phyloP scores from a whole-genome alignment of 2,797 vertebrate species.

The Phrynocephalus vlangalii region DNA sequence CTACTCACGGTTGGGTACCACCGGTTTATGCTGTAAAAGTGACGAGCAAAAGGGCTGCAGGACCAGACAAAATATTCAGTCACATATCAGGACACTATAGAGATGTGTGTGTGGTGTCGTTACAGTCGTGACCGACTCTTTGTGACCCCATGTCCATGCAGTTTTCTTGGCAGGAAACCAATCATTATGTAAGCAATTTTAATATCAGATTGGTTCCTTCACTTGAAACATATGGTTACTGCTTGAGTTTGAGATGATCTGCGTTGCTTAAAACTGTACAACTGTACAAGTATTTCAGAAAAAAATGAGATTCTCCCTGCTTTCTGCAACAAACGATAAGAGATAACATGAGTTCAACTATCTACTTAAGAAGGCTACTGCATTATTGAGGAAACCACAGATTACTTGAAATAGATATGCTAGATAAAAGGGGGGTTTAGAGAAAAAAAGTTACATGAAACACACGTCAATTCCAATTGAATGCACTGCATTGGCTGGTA shows the following conservation, averaged over 20 bases:
- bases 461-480: background rate
- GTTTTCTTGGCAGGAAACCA: too few relatives aligned
- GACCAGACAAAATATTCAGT: background rate
- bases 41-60: background rate
- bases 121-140: too few relatives aligned
- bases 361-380: slow-evolving; percentile 18
- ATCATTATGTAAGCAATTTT: background rate
- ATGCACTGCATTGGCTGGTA: background rate
- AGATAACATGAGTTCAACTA: background rate
- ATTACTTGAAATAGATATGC: background rate
- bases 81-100: background rate
- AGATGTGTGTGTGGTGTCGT: too few relatives aligned
- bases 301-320: background rate
- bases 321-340: background rate
- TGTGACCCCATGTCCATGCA: too few relatives aligned
- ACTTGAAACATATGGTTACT: slow-evolving; percentile 23
- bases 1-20: background rate
- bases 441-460: background rate
- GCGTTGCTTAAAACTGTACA: background rate
- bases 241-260: background rate
- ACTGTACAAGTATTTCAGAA: background rate
- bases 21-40: background rate
- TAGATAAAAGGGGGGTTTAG: background rate
- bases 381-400: slow-evolving; percentile 5
- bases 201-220: background rate